phyloP scores from a whole-genome alignment of 2,888 invertebrate genomes.

The Chrysina gloriosa region DNA sequence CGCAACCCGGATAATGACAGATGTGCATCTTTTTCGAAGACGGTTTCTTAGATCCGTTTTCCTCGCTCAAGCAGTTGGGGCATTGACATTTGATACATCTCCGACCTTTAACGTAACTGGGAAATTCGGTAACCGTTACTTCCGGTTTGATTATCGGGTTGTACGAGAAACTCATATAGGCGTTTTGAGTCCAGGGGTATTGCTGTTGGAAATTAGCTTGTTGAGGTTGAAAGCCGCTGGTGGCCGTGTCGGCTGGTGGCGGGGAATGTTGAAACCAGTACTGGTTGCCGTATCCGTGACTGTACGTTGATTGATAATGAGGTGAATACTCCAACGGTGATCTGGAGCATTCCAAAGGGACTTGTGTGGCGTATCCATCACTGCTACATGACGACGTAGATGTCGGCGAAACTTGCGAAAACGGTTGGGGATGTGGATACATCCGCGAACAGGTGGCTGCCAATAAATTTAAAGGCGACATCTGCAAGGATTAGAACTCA shows the following conservation, averaged over 20 bases:
- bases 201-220: constrained; percentile 67
- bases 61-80: constrained; percentile 85
- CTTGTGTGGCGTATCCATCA: constrained; percentile 59
- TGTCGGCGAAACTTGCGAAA: constrained; percentile 58
- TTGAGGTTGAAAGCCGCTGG: constrained; percentile 64
- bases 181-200: constrained; percentile 64
- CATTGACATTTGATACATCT: constrained; percentile 82
- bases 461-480: constrained; percentile 60
- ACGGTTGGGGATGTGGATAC: constrained; percentile 58
- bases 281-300: constrained; percentile 55
- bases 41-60: constrained; percentile 81
- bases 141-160: constrained; percentile 64
- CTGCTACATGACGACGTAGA: constrained; percentile 61
- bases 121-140: constrained; percentile 56
- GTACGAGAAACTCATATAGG: constrained; percentile 62
- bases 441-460: constrained; percentile 61
- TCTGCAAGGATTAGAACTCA: constrained; percentile 56
- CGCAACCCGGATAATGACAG: constrained; percentile 89
- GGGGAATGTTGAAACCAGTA: constrained; percentile 64
- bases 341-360: constrained; percentile 57
- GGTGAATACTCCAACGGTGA: constrained; percentile 61
- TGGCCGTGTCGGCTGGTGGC: constrained; percentile 61
- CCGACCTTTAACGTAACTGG: constrained; percentile 68
- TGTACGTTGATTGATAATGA: constrained; percentile 58
- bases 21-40: constrained; percentile 86